Conservation (phyloP, 2,113 vertebrate species). For the Malurus elegans region DNA sequence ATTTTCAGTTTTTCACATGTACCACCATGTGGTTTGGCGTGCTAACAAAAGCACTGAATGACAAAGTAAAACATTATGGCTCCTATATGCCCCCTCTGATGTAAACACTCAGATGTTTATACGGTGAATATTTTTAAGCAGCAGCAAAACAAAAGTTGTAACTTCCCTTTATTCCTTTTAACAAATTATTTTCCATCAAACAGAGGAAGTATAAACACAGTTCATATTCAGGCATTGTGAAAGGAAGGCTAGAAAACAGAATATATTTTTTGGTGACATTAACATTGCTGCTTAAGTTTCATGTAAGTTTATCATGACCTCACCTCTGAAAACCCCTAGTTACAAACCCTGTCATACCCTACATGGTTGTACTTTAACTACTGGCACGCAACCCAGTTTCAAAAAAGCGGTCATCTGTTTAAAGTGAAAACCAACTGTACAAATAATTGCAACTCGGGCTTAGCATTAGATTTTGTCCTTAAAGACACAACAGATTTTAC, state of each 20-base stretch:
- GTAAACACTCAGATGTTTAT: constrained; percentile 17
- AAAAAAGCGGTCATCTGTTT: constrained; percentile 69
- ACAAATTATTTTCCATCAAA: neutral
- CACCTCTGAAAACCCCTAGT: constrained; percentile 59
- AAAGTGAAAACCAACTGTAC: constrained; percentile 66
- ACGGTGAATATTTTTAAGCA: neutral
- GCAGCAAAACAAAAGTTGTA: neutral
- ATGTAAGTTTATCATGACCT: constrained; percentile 66
- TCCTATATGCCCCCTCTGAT: neutral
- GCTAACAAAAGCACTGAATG: neutral
- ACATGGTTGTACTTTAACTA: constrained; percentile 74
- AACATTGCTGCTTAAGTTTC: constrained; percentile 8
- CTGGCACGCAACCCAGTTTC: constrained; percentile 59
- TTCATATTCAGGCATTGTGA: neutral
- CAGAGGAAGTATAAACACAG: neutral
- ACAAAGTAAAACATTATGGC: neutral
- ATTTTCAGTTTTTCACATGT: neutral
- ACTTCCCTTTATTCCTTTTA: constrained; percentile 10
- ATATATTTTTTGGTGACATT: constrained; percentile 27
- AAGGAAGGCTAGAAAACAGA: constrained; percentile 29
- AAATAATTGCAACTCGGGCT: constrained; percentile 18
- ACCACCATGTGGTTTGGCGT: neutral
- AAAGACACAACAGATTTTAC: neutral
- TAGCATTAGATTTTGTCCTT: neutral
- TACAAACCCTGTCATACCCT: constrained; percentile 68